Percentiles rank a stretch among this genome's conserved stretches.
Evolutionary conservation across 64 coral and sea anemone species (phyloP).

Genomic region (Acropora yongei): DNA sequence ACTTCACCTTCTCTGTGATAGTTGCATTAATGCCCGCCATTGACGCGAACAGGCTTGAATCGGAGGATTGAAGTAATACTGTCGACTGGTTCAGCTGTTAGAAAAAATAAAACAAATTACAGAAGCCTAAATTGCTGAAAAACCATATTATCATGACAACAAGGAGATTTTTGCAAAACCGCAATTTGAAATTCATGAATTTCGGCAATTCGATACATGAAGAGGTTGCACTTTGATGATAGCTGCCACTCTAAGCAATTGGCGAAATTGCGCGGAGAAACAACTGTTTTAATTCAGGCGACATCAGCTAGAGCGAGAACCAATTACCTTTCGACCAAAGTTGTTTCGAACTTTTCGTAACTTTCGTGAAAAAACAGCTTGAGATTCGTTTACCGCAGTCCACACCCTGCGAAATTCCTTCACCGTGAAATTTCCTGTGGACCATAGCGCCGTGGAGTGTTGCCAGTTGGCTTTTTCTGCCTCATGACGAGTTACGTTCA

Average conservation of each 20-base stretch:
- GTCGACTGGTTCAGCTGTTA: neutral
- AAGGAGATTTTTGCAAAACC: neutral
- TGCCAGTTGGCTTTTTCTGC: neutral
- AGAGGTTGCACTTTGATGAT: too few relatives aligned
- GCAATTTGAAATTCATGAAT: neutral
- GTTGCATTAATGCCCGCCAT: neutral
- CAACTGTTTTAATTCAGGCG: too few relatives aligned
- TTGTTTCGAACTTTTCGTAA: neutral
- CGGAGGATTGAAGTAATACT: neutral
- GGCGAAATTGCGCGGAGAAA: too few relatives aligned
- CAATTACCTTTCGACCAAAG: neutral
- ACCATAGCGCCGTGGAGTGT: conserved; percentile 2
- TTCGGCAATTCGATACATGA: too few relatives aligned
- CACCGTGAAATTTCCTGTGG: neutral
- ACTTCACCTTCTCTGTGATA: neutral
- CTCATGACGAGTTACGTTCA: neutral
- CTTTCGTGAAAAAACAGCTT: neutral
- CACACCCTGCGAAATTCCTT: conserved; percentile 1
- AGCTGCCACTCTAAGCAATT: too few relatives aligned
- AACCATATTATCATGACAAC: neutral
- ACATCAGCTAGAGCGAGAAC: neutral
- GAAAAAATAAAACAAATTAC: neutral
- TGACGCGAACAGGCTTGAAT: neutral
- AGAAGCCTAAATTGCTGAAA: neutral
- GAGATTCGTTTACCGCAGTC: neutral